Base-by-base conservation (phyloP, 1,140 invertebrate species). In the Trachelipus rathkii region DNA sequence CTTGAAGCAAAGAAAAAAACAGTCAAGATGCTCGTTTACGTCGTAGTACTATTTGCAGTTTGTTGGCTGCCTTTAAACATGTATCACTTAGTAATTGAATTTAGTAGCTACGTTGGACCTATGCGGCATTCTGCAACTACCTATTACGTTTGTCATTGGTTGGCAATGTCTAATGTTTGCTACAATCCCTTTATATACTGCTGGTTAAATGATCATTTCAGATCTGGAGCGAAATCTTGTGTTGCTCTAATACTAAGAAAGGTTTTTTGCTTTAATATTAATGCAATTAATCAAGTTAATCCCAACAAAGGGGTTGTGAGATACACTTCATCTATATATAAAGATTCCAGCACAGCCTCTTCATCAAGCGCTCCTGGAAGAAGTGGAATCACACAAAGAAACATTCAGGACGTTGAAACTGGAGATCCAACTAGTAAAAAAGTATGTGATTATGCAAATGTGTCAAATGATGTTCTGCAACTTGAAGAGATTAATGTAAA, bases 171-270 rank as follows among this genome's bases (percentile, higher is more conserved):
- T 44, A 86, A 85, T 77, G 85, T 86, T 45, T 88, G 87, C 79
- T 88, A 86, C 82, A 89, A 89, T 79, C 88, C 88, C 0, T 86
- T 88, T 75, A 86, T 88, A 33, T 89, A 88, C 82, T 87, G 87
- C 78, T 87, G 87, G 84, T 78, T 85, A 5, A 85, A 85, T 72
- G 84, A 86, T 43, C 84, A 85, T 76, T 89, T 88, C 81, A 82
- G 87, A 4, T 81, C 82, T 24, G 87, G 86, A 19, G 83, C 83
- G 13, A 71, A 60, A 66, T 50, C 78, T 11, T 77, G 75, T 70
- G 33, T 79, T 10, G 21, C 19, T 11, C 76, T 73, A 24, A 69
- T 70, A 11, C 74, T 71, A 4, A 23, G 60, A 13, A 77, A 67
- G 43, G 15, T 73, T 6, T 77, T 71, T 71, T 44, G 43, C 9